phyloP scores from a whole-genome alignment of 2,888 invertebrate species.

The Nomada ruficornis region DNA sequence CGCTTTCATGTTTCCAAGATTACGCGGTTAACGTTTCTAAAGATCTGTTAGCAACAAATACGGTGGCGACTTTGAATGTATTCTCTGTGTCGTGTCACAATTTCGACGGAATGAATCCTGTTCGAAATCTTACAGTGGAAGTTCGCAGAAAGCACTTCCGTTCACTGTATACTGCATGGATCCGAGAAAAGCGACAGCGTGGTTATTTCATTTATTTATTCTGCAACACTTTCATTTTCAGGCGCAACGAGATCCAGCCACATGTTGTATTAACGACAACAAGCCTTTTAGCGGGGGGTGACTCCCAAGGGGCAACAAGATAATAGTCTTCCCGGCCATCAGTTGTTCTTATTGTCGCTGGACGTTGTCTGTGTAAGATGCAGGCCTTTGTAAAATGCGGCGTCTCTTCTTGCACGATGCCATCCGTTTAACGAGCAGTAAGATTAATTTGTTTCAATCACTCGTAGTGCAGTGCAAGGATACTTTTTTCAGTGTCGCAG shows the following conservation, averaged over 20 bases:
- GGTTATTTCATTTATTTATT: not conserved
- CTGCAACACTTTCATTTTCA: conserved; percentile 18
- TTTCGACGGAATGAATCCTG: too few relatives aligned
- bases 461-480: conserved; percentile 6
- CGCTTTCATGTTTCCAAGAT: too few relatives aligned
- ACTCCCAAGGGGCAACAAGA: conserved; percentile 29
- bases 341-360: conserved; percentile 43
- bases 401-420: conserved; percentile 24
- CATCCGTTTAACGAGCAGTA: conserved; percentile 28
- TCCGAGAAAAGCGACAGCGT: not conserved
- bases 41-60: too few relatives aligned
- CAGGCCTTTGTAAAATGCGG: not conserved
- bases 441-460: conserved; percentile 46
- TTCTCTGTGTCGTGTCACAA: too few relatives aligned
- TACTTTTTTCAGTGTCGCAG: not conserved
- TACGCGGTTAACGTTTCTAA: too few relatives aligned
- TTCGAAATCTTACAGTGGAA: too few relatives aligned
- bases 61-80: too few relatives aligned
- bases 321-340: conserved; percentile 48
- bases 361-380: not conserved
- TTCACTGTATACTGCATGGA: too few relatives aligned
- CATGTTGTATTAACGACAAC: conserved; percentile 66
- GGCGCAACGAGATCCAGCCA: conserved; percentile 68
- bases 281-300: not conserved
- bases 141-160: too few relatives aligned